These are phyloP conservation scores for Enteromius thamalakanensis DNA, from an alignment of 2,797 vertebrate species.

Conservation along the genomic window DNA sequence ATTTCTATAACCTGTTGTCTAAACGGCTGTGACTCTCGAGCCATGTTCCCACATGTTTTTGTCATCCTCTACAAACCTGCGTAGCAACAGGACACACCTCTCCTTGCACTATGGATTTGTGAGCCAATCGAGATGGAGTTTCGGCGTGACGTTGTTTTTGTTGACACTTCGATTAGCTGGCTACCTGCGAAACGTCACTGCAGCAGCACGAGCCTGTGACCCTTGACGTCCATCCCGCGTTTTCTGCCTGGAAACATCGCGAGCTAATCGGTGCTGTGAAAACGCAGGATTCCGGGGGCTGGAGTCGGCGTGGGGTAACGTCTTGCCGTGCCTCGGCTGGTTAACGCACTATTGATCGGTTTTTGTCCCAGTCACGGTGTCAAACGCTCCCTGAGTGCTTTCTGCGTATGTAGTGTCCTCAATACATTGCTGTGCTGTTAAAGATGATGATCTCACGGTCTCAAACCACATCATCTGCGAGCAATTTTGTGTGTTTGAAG, in stretches of 20 bases:
- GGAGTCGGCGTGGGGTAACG: constrained; percentile 62
- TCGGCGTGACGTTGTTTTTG: constrained; percentile 69
- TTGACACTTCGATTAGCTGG: constrained; percentile 69
- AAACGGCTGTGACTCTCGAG: neutral
- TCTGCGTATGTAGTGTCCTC: neutral
- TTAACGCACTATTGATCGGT: constrained; percentile 39
- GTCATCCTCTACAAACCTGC: constrained; percentile 59
- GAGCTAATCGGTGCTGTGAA: constrained; percentile 58
- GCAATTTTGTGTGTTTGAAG: neutral
- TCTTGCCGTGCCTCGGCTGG: constrained; percentile 20
- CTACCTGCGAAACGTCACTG: constrained; percentile 67
- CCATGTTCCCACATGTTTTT: neutral
- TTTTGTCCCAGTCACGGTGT: constrained; percentile 31
- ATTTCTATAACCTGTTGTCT: neutral
- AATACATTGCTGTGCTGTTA: neutral
- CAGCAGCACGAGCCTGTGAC: constrained; percentile 39
- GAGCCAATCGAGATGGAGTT: constrained; percentile 68
- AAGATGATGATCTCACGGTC: neutral
- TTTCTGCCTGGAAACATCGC: constrained; percentile 77
- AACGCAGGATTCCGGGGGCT: constrained; percentile 52
- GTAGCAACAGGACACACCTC: constrained; percentile 69
- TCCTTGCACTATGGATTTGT: constrained; percentile 45
- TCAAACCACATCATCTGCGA: neutral
- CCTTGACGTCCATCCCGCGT: constrained; percentile 40
- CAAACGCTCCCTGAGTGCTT: neutral